Evolutionary conservation across 2,113 vertebrate species (phyloP).

Genomic region (Ceratotherium simum): DNA sequence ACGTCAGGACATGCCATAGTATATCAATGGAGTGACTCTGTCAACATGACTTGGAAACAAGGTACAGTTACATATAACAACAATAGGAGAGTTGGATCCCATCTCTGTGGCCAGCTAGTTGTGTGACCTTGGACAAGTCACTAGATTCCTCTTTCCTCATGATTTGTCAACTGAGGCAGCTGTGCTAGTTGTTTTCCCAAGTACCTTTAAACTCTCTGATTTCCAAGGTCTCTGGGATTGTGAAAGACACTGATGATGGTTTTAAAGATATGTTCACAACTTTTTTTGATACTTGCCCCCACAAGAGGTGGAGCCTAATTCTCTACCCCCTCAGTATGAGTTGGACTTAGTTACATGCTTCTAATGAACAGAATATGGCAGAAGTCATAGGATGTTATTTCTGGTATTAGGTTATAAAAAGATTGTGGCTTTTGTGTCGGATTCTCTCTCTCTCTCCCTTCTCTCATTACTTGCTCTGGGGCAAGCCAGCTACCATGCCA

Average conservation of each 20-base stretch:
- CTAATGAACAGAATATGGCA: neutral
- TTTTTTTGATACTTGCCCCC: neutral
- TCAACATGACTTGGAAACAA: neutral
- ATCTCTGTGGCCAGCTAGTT: neutral
- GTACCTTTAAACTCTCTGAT: neutral
- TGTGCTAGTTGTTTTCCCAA: neutral
- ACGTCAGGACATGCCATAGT: neutral
- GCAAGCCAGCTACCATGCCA: neutral
- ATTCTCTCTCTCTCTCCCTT: neutral
- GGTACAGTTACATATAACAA: neutral
- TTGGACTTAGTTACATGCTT: neutral
- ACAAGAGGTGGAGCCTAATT: neutral
- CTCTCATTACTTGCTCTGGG: neutral
- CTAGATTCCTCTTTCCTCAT: neutral
- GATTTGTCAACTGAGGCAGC: neutral
- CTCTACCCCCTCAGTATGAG: neutral
- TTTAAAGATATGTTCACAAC: neutral
- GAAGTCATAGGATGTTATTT: neutral
- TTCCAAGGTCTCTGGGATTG: neutral
- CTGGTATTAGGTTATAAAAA: neutral
- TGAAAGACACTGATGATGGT: neutral
- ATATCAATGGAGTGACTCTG: neutral
- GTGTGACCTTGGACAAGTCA: neutral
- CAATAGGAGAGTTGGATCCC: neutral
- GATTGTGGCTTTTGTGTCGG: neutral